Base-by-base conservation (phyloP, 2,113 vertebrate genomes). In the Lates calcarifer region DNA sequence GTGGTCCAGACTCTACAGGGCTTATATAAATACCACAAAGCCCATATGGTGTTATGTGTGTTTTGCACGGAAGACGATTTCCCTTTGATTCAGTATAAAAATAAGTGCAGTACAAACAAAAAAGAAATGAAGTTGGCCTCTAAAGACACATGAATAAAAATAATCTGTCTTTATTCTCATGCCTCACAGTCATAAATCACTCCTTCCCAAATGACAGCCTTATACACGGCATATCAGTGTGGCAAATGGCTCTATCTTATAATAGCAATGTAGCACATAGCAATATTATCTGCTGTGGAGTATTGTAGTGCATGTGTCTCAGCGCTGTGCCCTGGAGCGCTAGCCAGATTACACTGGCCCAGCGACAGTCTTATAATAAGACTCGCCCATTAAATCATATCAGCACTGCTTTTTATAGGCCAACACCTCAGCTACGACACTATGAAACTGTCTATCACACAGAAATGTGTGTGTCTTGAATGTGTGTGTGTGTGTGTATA, bases 351-450 rank as follows among this genome's bases (percentile, higher is more conserved):
- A 94, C 88, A 87, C 83, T 60, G 91, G 88, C 92, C 91, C 86
- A 85, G 92, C 90, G 87, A 94, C 93, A 92, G 92, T 92, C 91
- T 94, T 94, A 93, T 94, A 94, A 94, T 95, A 94, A 94, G 90
- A 93, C 90, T 89, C 79, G 89, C 87, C 91, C 91, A 93, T 95
- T 93, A 95, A 95, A 94, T 94, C 94, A 92, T 94, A 95, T 94
- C 94, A 94, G 93, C 87, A 78, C 90, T 90, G 91, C 93, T 94
- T 95, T 94, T 95, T 93, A 95, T 94, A 94, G 92, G 92, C 90
- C 91, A 87, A 89, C 93, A 92, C 93, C 92, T 94, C 90, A 89
- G 93, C 89, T 73, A 83, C 86, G 62, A 90, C 86, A 91, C 92
- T 90, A 86, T 92, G 90, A 90, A 92, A 92, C 89, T 86, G 92